Evolutionary conservation across 2,888 invertebrate species (phyloP).

Genomic region (Conchocele bisecta): DNA sequence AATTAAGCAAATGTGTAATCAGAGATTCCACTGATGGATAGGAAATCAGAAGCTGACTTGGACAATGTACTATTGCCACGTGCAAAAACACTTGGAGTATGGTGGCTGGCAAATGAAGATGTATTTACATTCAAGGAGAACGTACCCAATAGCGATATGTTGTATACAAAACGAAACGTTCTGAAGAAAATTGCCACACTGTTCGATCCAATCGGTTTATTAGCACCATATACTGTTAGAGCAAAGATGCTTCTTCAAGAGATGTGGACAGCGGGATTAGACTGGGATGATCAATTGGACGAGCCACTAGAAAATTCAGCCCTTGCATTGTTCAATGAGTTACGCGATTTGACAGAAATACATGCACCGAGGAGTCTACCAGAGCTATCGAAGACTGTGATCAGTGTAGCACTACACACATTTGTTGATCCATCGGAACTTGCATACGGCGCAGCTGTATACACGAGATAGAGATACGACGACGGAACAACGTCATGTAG

Average conservation of each 20-base stretch:
- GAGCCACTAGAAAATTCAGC: background rate
- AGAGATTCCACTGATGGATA: conserved; percentile 37
- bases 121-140: too few relatives aligned
- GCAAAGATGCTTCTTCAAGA: conserved; percentile 70
- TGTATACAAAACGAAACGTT: conserved; percentile 64
- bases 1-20: conserved; percentile 40
- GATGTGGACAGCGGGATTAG: conserved; percentile 63
- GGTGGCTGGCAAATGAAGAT: too few relatives aligned
- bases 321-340: conserved; percentile 9
- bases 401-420: conserved; percentile 10
- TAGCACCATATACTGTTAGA: conserved; percentile 58
- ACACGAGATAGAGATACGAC: conserved; percentile 14
- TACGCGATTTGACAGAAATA: conserved; percentile 5
- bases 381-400: background rate
- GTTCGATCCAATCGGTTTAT: conserved; percentile 75
- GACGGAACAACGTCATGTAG: too few relatives aligned
- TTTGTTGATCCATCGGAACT: conserved; percentile 37
- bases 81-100: too few relatives aligned
- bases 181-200: conserved; percentile 61
- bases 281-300: conserved; percentile 68
- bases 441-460: conserved; percentile 26
- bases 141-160: background rate
- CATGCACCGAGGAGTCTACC: conserved; percentile 34
- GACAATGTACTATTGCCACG: conserved; percentile 32
- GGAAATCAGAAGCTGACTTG: conserved; percentile 32